These are phyloP conservation scores for Spea hammondii DNA, from an alignment of 2,797 vertebrate species.

Conservation along the genomic window DNA sequence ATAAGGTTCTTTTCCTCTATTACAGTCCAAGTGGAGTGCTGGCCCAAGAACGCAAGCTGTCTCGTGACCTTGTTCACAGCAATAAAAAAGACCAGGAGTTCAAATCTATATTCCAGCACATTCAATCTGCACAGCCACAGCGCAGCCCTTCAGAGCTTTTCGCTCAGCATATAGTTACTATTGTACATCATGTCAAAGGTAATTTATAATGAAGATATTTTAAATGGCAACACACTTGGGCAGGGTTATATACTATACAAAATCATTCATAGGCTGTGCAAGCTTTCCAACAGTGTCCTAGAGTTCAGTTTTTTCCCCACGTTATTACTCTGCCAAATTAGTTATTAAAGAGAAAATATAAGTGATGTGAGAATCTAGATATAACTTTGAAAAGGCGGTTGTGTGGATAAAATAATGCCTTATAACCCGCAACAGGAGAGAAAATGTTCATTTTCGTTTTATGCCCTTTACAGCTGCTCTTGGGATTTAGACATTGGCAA, in stretches of 20 bases:
- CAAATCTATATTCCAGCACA: constrained; percentile 90
- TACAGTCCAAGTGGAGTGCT: constrained; percentile 83
- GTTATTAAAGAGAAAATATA: too few relatives aligned
- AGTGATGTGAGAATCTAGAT: too few relatives aligned
- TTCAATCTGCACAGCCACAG: constrained; percentile 80
- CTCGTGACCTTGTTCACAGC: constrained; percentile 87
- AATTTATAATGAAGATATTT: background rate
- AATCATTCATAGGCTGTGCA: too few relatives aligned
- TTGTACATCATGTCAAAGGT: constrained; percentile 97
- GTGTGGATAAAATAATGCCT: too few relatives aligned
- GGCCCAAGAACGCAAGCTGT: constrained; percentile 87
- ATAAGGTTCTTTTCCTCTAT: constrained; percentile 42
- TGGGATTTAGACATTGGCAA: too few relatives aligned
- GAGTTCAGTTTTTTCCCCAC: too few relatives aligned
- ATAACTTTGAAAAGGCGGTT: too few relatives aligned
- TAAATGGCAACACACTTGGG: background rate
- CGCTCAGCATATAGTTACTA: constrained; percentile 95
- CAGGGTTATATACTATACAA: background rate
- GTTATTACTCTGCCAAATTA: too few relatives aligned
- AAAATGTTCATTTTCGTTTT: too few relatives aligned
- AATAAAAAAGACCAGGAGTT: constrained; percentile 92
- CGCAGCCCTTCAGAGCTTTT: constrained; percentile 90
- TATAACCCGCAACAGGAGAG: too few relatives aligned
- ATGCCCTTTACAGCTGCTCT: too few relatives aligned
- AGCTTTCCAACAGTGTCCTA: too few relatives aligned